Conservation (phyloP, 2,797 vertebrate species). For the Sphenopsis melanotis region DNA sequence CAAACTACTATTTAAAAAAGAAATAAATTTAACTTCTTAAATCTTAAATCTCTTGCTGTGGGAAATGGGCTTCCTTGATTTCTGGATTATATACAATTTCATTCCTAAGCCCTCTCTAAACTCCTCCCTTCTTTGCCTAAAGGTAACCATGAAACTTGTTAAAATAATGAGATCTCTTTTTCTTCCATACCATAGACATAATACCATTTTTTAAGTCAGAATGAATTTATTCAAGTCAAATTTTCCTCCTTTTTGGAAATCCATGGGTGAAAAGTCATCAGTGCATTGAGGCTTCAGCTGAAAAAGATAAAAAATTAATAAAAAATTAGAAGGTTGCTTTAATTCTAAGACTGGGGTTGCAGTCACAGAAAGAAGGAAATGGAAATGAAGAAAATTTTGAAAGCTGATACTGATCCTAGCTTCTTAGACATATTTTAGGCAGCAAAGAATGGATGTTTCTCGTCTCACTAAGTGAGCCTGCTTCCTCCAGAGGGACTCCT, state of each 20-base stretch:
- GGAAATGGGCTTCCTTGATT: background rate
- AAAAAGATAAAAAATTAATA: background rate
- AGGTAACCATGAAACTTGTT: background rate
- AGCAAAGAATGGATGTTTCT: slow-evolving; percentile 5
- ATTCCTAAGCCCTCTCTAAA: background rate
- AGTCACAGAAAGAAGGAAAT: background rate
- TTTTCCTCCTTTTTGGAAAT: background rate
- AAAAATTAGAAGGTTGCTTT: background rate
- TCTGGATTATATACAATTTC: background rate
- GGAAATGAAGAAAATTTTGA: background rate
- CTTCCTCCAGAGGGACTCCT: background rate
- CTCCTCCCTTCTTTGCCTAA: background rate
- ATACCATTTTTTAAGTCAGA: background rate
- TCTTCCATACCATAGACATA: background rate
- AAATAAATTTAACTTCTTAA: background rate
- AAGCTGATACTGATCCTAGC: background rate
- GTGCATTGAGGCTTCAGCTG: background rate
- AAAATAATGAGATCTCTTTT: background rate
- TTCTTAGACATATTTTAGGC: background rate
- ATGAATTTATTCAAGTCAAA: background rate
- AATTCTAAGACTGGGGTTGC: background rate
- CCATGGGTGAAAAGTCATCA: background rate
- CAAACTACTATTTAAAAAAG: background rate
- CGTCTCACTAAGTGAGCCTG: background rate
- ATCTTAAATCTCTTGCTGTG: background rate